These are phyloP conservation scores for Sphecodes monilicornis DNA, from an alignment of 2,888 invertebrate genomes.

Conservation along the genomic window DNA sequence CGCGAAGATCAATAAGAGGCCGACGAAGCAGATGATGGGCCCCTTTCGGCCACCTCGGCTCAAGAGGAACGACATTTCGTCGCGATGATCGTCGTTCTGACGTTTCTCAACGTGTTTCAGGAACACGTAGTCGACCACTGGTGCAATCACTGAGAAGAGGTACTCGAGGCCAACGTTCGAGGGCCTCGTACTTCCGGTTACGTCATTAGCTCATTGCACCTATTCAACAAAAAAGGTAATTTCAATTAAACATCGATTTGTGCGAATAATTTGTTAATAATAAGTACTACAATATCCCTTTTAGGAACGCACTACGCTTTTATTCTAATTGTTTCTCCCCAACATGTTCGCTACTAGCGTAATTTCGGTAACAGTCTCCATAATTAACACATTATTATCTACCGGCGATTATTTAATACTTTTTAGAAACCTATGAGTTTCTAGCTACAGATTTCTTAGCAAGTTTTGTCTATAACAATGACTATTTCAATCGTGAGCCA, in stretches of 20 bases:
- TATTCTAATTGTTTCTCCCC: too few species aligned
- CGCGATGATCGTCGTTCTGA: conserved; percentile 21
- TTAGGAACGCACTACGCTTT: too few species aligned
- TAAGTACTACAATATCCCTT: too few species aligned
- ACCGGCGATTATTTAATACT: too few species aligned
- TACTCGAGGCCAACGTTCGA: conserved; percentile 65
- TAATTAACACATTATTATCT: too few species aligned
- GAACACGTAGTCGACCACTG: conserved; percentile 19
- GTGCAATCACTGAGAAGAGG: conserved; percentile 20
- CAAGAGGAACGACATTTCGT: conserved; percentile 82
- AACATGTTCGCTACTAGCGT: too few species aligned
- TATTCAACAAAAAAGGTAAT: conserved; percentile 56
- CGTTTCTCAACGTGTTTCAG: conserved; percentile 46
- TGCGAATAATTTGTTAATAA: too few species aligned
- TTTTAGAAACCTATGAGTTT: too few species aligned
- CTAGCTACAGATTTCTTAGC: too few species aligned
- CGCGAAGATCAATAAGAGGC: conserved; percentile 82
- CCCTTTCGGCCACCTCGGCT: conserved; percentile 83
- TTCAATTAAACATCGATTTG: conserved; percentile 18
- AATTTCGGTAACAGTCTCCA: too few species aligned
- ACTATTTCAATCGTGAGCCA: too few species aligned
- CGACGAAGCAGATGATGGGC: conserved; percentile 82
- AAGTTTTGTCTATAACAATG: too few species aligned
- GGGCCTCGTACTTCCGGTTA: conserved; percentile 61
- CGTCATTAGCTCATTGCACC: conserved; percentile 78